Evolutionary conservation across 2,113 vertebrate species (phyloP).

Genomic region (Lophura nycthemera): DNA sequence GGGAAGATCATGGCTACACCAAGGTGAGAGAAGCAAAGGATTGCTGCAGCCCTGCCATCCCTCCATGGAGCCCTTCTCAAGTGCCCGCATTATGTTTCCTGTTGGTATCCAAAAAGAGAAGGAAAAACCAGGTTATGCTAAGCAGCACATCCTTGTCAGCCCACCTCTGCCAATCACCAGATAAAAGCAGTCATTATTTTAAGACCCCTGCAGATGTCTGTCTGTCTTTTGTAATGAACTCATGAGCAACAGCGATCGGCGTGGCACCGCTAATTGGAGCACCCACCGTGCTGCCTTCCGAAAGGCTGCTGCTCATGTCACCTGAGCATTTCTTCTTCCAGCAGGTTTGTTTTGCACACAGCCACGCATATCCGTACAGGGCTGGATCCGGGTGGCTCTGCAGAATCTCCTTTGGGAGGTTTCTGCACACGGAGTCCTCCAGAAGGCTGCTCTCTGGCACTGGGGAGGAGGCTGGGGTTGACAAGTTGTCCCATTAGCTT

Average conservation of each 20-base stretch:
- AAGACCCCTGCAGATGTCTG: constrained; percentile 70
- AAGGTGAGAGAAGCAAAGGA: accelerated
- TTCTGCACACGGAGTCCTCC: background rate
- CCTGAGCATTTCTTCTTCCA: background rate
- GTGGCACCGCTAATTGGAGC: constrained; percentile 67
- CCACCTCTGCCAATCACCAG: constrained; percentile 60
- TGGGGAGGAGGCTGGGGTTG: background rate
- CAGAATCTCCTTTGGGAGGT: background rate
- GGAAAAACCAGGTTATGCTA: constrained; percentile 45
- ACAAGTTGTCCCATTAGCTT: background rate
- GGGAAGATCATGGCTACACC: accelerated
- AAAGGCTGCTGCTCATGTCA: constrained; percentile 32
- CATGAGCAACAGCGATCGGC: background rate
- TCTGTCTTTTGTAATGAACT: constrained; percentile 70
- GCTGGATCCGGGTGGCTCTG: constrained; percentile 33
- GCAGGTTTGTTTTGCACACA: background rate
- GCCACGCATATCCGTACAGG: accelerated
- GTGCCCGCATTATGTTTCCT: accelerated
- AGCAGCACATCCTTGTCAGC: constrained; percentile 47
- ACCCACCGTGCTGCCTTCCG: constrained; percentile 53
- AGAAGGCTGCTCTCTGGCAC: background rate
- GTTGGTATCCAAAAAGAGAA: background rate
- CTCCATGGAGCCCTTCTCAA: accelerated
- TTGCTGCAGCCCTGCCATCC: background rate
- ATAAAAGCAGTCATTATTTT: constrained; percentile 71